Evolutionary conservation across 2,113 vertebrate species (phyloP).

Genomic region (Tursiops truncatus): DNA sequence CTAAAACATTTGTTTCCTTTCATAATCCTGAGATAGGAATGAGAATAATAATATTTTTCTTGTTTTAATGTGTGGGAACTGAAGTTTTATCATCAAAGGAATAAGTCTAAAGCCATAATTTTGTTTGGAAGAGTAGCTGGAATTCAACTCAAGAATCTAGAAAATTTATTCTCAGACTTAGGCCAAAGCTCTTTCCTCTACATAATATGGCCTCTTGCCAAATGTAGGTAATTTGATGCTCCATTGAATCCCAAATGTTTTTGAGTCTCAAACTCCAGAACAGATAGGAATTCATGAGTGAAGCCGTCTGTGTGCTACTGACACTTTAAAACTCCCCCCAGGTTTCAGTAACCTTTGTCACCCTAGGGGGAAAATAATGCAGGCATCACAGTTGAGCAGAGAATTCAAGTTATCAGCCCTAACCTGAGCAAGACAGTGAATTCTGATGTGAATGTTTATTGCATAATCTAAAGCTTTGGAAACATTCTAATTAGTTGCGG

Average conservation of each 20-base stretch:
- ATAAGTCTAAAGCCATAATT: neutral
- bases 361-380: neutral
- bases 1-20: neutral
- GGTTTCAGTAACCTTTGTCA: neutral
- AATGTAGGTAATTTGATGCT: neutral
- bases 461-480: slow-evolving; percentile 36
- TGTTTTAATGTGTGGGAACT: neutral
- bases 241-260: neutral
- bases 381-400: neutral
- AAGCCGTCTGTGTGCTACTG: neutral
- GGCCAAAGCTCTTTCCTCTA: neutral
- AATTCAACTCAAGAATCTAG: neutral
- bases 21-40: neutral
- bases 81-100: neutral
- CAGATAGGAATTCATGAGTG: neutral
- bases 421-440: slow-evolving; percentile 26
- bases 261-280: slow-evolving; percentile 11
- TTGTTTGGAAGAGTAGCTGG: neutral
- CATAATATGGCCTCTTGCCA: neutral
- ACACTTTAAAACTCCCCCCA: neutral
- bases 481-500: slow-evolving; percentile 28
- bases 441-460: slow-evolving; percentile 53
- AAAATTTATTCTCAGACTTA: neutral
- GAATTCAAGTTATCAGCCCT: slow-evolving; percentile 13
- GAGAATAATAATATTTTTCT: neutral